Conservation (phyloP, 2,888 invertebrate genomes). For the Ephialtes manifestator region DNA sequence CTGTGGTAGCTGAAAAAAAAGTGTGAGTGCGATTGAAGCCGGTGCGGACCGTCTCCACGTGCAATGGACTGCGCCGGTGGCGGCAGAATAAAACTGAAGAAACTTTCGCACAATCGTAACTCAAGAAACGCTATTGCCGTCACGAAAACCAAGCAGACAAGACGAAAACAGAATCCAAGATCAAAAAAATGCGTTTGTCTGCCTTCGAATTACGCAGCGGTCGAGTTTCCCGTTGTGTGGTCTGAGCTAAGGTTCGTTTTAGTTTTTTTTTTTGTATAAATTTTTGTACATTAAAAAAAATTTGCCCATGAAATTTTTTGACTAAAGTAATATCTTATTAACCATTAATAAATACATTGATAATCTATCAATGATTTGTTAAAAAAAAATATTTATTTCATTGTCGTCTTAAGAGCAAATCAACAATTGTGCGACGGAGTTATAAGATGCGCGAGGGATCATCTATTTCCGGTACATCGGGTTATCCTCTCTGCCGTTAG, state of each 20-base stretch:
- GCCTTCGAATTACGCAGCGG: constrained; percentile 88
- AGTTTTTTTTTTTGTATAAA: too few relatives aligned
- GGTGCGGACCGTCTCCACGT: constrained; percentile 22
- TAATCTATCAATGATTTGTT: too few relatives aligned
- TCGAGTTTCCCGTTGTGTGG: constrained; percentile 90
- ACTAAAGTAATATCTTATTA: too few relatives aligned
- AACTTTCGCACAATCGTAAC: constrained; percentile 74
- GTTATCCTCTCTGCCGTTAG: constrained; percentile 91
- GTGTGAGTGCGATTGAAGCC: constrained; percentile 48
- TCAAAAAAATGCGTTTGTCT: constrained; percentile 88
- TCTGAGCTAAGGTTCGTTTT: constrained; percentile 87
- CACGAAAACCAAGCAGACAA: constrained; percentile 73
- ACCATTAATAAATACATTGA: too few relatives aligned
- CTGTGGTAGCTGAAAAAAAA: constrained; percentile 66
- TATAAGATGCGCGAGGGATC: constrained; percentile 89
- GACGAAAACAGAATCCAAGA: constrained; percentile 73
- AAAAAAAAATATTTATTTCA: not conserved
- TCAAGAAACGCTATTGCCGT: constrained; percentile 71
- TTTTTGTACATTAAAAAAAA: too few relatives aligned
- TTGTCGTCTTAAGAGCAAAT: constrained; percentile 85
- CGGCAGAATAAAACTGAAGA: constrained; percentile 74
- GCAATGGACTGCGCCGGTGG: constrained; percentile 59
- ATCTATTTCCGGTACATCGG: constrained; percentile 89
- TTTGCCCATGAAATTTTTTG: too few relatives aligned
- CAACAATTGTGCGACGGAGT: constrained; percentile 91